Evolutionary conservation across 2,888 invertebrate genomes (phyloP), one percentile per base, ranked within the genome.

Genomic region (Dynastes grantii): DNA sequence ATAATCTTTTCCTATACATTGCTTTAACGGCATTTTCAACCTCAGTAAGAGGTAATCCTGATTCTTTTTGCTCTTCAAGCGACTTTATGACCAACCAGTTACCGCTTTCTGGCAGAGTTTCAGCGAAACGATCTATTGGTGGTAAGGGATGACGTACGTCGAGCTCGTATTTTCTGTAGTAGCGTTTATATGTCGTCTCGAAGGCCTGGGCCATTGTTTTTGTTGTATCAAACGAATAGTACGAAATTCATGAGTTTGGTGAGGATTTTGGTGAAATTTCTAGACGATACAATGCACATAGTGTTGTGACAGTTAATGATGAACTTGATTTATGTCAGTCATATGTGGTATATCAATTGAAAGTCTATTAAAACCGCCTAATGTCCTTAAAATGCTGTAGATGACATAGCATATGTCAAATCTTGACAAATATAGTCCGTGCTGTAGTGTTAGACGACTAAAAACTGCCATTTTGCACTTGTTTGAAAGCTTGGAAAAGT

Each of bases 131-230:
- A 64, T 77, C 77, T 9, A n/a, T 22, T 11, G 77, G 77, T 22
- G 13, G 29, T 16, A 71, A 22, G 53, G 37, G 2, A 63, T 58
- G 27, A n/a, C 77, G 68, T 9, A 37, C 37, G 11, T 16, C 37
- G 40, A 77, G 37, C 8, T 71, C 71, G 32, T 77, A 64, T 13
- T 70, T 51, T 32, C 64, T 63, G 61, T 71, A 71, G 51, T 71
- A 71, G 29, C 77, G 70, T 64, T 77, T 73, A 63, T 77, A 61
- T 1, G 77, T 77, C 5, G 77, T 77, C 45, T 77, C 71, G 58
- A 71, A 77, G 1, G 77, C 71, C 32, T 77, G 77, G 22, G 77
- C 58, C 77, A 77, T 77, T 16, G 63, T 61, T 5, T 40, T 11
- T 75, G 8, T 3, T 8, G 8, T 6, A 5, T 1, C 22, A 11